phyloP scores from a whole-genome alignment of 1,140 invertebrate species.

The Pseudomyrmex dendroicus region DNA sequence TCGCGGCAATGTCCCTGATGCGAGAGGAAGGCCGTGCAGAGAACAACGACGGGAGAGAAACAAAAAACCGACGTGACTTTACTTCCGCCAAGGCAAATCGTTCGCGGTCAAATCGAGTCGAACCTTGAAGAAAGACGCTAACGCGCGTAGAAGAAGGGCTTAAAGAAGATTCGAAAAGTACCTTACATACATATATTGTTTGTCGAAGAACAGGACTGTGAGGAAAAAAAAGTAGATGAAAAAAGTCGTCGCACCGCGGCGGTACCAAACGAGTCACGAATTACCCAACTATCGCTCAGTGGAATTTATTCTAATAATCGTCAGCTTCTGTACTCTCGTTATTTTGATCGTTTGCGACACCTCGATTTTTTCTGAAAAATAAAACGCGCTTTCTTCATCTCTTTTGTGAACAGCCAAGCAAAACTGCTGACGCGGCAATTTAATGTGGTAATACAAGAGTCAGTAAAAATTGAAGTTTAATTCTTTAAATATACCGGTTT shows the following conservation, averaged over 20 bases:
- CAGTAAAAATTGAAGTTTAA: not conserved
- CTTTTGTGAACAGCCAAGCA: not conserved
- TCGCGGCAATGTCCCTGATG: slow-evolving; percentile 1
- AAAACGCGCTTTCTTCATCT: not conserved
- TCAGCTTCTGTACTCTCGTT: not conserved
- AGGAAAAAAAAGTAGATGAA: not conserved
- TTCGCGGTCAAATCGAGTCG: slow-evolving; percentile 66
- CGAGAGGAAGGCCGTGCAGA: slow-evolving; percentile 8
- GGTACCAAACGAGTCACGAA: slow-evolving; percentile 27
- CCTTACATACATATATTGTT: slow-evolving; percentile 1
- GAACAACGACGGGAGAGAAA: slow-evolving; percentile 4
- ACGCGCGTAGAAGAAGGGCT: slow-evolving; percentile 7
- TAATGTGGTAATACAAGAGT: too few relatives aligned
- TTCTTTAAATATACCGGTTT: not conserved
- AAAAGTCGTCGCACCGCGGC: slow-evolving; percentile 56
- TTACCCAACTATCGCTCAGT: slow-evolving; percentile 34
- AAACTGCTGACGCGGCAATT: too few relatives aligned
- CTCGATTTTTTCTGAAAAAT: not conserved
- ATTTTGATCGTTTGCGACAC: slow-evolving; percentile 4
- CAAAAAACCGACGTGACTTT: not conserved
- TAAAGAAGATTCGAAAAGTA: slow-evolving; percentile 41
- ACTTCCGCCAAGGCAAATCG: slow-evolving; percentile 58
- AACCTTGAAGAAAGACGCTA: slow-evolving; percentile 58
- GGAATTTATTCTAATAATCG: slow-evolving; percentile 46
- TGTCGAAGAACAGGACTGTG: not conserved